These are phyloP conservation scores for Jordanella pulchra DNA, from an alignment of 2,797 vertebrate species.

Conservation along the genomic window DNA sequence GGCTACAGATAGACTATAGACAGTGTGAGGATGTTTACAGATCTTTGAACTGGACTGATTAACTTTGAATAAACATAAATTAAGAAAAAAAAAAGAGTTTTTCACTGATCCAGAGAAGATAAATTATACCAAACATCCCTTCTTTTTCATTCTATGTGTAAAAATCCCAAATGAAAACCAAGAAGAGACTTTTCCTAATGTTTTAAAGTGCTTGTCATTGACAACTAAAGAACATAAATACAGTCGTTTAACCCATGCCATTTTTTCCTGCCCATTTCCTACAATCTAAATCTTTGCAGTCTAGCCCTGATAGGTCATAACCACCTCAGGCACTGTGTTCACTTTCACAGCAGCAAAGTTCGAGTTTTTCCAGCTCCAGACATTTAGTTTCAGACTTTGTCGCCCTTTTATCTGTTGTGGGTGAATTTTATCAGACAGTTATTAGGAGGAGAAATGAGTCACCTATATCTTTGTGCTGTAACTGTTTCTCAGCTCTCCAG, in stretches of 20 bases:
- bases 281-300: slow-evolving; percentile 6
- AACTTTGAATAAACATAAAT: neutral
- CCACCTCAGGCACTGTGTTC: slow-evolving; percentile 22
- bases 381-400: slow-evolving; percentile 16
- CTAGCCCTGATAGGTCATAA: slow-evolving; percentile 1
- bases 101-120: neutral
- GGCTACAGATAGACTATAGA: no score
- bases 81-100: neutral
- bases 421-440: slow-evolving; percentile 19
- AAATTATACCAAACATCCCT: neutral
- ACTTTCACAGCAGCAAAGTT: slow-evolving; percentile 14
- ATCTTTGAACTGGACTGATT: neutral
- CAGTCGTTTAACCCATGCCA: slow-evolving; percentile 2
- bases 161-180: neutral
- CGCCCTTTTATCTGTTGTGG: slow-evolving; percentile 27
- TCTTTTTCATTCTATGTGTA: neutral
- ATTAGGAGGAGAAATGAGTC: slow-evolving; percentile 7
- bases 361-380: neutral
- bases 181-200: no score
- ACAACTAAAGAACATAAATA: neutral
- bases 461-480: slow-evolving; percentile 18
- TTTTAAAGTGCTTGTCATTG: neutral
- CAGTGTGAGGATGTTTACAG: neutral
- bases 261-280: neutral
- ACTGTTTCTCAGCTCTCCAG: slow-evolving; percentile 4